Percentiles rank a stretch among this genome's conserved stretches.
These are phyloP conservation scores for Ptychodera flava DNA, from an alignment of 35 echinoderm and acorn worm genomes.

Conservation along the genomic window DNA sequence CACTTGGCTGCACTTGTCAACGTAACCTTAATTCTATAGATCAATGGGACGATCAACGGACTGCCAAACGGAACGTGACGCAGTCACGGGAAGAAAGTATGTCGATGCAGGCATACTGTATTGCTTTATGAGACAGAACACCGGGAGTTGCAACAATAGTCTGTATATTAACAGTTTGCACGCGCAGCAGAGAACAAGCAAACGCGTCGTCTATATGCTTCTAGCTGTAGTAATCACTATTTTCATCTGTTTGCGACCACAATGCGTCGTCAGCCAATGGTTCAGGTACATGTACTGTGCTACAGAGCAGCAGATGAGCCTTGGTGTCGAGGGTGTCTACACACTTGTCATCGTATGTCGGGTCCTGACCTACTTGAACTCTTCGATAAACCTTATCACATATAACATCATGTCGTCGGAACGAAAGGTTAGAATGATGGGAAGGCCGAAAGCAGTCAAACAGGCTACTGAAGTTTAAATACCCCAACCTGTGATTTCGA, in stretches of 20 bases:
- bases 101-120: background rate
- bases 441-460: too few species aligned
- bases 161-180: too few species aligned
- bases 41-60: background rate
- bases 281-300: background rate
- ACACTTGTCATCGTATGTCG: background rate
- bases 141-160: background rate
- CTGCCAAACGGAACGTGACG: background rate
- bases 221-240: background rate
- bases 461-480: too few species aligned
- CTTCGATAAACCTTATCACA: background rate
- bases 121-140: background rate
- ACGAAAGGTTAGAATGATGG: too few species aligned
- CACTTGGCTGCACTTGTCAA: too few species aligned
- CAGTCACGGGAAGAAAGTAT: background rate
- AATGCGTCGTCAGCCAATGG: background rate
- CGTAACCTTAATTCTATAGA: background rate
- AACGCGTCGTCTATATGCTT: background rate
- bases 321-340: background rate
- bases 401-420: constrained; percentile 17
- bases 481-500: too few species aligned
- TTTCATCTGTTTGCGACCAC: background rate
- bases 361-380: background rate
- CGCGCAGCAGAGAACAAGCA: background rate
- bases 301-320: background rate